Base-by-base conservation (phyloP, 23 tunicate genomes). In the Oikopleura dioica region DNA sequence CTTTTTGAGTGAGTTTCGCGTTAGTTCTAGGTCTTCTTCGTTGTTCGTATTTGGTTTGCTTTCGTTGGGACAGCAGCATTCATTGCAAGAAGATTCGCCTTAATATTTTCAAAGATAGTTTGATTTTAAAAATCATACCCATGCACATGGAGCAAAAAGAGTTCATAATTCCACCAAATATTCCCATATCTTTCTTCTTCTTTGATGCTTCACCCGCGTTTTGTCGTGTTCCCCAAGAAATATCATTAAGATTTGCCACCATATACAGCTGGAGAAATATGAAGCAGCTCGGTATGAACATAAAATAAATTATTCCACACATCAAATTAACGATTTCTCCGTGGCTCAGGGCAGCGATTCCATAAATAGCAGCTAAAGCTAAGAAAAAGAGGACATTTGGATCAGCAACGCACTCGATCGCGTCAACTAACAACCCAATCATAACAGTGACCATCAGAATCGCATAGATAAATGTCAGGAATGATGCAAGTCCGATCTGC, bases 361-460 rank as follows among this genome's bases (percentile, higher is more conserved):
- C 85, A 68, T 94, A 94, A 81, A 94, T 50, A 4, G 85, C 81
- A 12, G 84, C 83, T 85, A 94, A 76, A 76, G 92, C 77, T 0
- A 86, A 68, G 83, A 84, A 81, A 69, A 94, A 94, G 38, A 94
- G 38, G 29, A 68, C 77, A 80, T 83, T 94, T 2, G 99, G 99
- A 50, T 86, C 86, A n/a, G 86, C 79, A 30, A 94, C 35, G 35
- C 77, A 92, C 86, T 87, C 9, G 76, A 72, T 59, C 2, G 44
- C 50, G 44, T 75, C 77, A 35, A 36, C 98, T 5, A 92, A 35
- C 36, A 92, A 82, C 1, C 98, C 92, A n/a, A 92, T 87, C 0
- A 92, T 37, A 0, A 92, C 98, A 2, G 87, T 87, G 87, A 92
- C 82, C 98, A 92, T 92, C 35, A 92, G 83, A 76, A 92, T 76